Percentiles rank a stretch among this genome's conserved stretches.
These are phyloP conservation scores for Esox lucius DNA, from an alignment of 2,797 vertebrate genomes.

Conservation along the genomic window DNA sequence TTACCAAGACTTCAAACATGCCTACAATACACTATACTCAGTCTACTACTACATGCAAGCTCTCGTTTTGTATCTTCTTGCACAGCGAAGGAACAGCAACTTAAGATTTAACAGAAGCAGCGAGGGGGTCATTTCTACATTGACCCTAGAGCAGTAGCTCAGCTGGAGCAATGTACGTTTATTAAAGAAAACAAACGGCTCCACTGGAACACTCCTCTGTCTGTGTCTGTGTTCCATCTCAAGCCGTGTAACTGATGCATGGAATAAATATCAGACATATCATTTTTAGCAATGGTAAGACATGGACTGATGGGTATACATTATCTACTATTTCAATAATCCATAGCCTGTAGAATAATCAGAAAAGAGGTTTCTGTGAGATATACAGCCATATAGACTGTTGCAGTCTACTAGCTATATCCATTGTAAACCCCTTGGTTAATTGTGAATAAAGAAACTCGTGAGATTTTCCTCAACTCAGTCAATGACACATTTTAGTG, in stretches of 20 bases:
- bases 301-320: not conserved
- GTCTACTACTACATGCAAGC: not conserved
- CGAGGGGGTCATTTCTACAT: conserved; percentile 53
- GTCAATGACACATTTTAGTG: not conserved
- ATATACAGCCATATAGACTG: not conserved
- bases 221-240: conserved; percentile 45
- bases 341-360: not conserved
- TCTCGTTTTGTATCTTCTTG: not conserved
- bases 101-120: conserved; percentile 71
- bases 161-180: conserved; percentile 78
- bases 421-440: not conserved
- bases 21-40: conserved; percentile 27
- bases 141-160: conserved; percentile 65
- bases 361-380: not conserved
- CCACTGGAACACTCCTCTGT: conserved; percentile 44
- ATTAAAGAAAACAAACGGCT: conserved; percentile 82
- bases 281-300: conserved; percentile 18
- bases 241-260: conserved; percentile 39
- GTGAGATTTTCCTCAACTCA: not conserved
- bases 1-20: conserved; percentile 61
- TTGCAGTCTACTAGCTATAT: not conserved
- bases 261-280: conserved; percentile 7
- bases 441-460: not conserved
- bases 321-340: conserved; percentile 10
- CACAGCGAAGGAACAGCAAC: conserved; percentile 24